Percentiles rank a stretch among this genome's conserved stretches.
Evolutionary conservation across 2,113 vertebrate genomes (phyloP).

Genomic region (Thomomys bottae): DNA sequence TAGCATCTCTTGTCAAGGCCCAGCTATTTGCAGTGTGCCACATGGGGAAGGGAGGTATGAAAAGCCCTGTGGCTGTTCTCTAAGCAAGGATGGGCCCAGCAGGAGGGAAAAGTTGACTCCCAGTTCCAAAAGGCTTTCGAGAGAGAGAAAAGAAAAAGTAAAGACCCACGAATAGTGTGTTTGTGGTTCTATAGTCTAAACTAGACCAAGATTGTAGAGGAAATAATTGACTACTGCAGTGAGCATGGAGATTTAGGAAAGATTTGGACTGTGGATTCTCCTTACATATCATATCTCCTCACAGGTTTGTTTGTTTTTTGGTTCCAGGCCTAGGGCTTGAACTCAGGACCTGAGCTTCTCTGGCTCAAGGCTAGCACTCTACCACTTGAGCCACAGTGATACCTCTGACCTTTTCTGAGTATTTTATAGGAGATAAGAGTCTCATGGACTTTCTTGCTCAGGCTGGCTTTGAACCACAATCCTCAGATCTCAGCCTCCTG

Average conservation of each 20-base stretch:
- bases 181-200: background rate
- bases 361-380: too few relatives aligned
- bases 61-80: constrained; percentile 3
- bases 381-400: too few relatives aligned
- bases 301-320: too few relatives aligned
- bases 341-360: too few relatives aligned
- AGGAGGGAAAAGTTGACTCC: background rate
- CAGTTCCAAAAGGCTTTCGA: background rate
- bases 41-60: background rate
- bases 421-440: too few relatives aligned
- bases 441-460: too few relatives aligned
- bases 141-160: background rate
- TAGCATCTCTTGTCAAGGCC: background rate
- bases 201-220: background rate
- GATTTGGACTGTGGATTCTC: background rate
- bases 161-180: fast-evolving
- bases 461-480: too few relatives aligned
- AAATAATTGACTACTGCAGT: background rate
- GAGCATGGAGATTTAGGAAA: background rate
- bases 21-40: background rate
- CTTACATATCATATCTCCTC: background rate
- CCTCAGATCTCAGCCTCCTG: too few relatives aligned
- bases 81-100: background rate
- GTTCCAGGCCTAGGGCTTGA: too few relatives aligned
- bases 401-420: too few relatives aligned